These are phyloP conservation scores for Portevinia maculata DNA, from an alignment of 2,888 invertebrate genomes.

Conservation along the genomic window DNA sequence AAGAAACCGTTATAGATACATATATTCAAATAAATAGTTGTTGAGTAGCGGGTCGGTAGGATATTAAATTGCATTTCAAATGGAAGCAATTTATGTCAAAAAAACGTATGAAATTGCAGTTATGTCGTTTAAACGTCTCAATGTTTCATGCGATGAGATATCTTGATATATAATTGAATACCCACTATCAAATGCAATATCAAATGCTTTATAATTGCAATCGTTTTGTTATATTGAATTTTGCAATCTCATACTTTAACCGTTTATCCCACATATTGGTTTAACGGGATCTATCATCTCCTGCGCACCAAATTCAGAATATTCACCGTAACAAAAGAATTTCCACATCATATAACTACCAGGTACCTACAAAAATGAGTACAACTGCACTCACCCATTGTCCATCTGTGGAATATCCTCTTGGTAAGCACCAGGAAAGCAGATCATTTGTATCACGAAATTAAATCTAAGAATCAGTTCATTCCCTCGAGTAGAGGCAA, in stretches of 20 bases:
- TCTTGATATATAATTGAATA: too few relatives aligned
- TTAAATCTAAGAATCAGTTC: conserved; percentile 70
- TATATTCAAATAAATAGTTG: background rate
- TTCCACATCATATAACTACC: conserved; percentile 61
- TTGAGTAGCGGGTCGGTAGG: background rate
- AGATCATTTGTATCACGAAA: conserved; percentile 74
- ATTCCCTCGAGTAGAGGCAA: conserved; percentile 12
- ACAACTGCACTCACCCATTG: conserved; percentile 59
- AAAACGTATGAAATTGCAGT: background rate
- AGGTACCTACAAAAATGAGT: conserved; percentile 34
- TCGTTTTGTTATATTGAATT: background rate
- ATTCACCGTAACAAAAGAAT: conserved; percentile 67
- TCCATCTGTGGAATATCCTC: conserved; percentile 62
- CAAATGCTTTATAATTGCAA: background rate
- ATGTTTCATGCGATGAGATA: background rate
- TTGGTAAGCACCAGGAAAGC: conserved; percentile 49
- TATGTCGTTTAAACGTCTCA: background rate
- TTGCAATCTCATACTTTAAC: background rate
- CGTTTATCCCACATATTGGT: background rate
- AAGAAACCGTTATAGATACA: too few relatives aligned
- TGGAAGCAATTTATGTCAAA: background rate
- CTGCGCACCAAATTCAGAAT: conserved; percentile 53
- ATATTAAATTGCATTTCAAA: background rate
- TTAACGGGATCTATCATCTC: background rate
- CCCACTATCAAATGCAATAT: background rate